phyloP scores from a whole-genome alignment of 1,140 invertebrate species.

The Eumaeus atala region DNA sequence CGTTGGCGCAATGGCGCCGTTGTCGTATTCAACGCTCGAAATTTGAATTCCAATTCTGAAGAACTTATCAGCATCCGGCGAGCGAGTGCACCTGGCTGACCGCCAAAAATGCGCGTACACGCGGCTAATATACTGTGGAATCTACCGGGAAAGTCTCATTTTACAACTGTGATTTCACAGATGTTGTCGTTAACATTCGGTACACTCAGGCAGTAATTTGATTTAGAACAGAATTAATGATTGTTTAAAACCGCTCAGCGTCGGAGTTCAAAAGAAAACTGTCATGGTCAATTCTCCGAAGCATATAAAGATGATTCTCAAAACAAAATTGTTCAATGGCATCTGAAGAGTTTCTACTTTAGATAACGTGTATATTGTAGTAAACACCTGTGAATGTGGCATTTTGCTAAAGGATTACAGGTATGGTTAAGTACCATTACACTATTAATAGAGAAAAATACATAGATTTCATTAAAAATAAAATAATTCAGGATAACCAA shows the following conservation, averaged over 20 bases:
- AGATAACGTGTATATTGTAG: too few relatives aligned
- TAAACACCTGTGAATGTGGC: too few relatives aligned
- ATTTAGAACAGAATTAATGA: too few relatives aligned
- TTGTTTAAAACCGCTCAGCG: conserved; percentile 27
- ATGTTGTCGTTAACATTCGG: conserved; percentile 18
- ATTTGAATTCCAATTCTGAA: conserved; percentile 39
- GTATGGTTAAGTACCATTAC: too few relatives aligned
- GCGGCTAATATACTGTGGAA: conserved; percentile 51
- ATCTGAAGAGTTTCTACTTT: too few relatives aligned
- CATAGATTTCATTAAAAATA: too few relatives aligned
- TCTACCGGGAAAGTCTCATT: conserved; percentile 39
- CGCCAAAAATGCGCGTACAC: conserved; percentile 48
- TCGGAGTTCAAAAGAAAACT: conserved; percentile 35
- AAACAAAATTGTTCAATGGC: conserved; percentile 11
- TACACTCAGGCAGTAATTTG: conserved; percentile 8
- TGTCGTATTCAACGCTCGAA: conserved; percentile 13
- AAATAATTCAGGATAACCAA: too few relatives aligned
- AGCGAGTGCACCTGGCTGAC: conserved; percentile 51
- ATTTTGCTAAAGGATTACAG: too few relatives aligned
- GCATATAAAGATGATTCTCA: conserved; percentile 18
- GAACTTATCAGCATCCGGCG: conserved; percentile 43
- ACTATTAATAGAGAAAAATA: too few relatives aligned
- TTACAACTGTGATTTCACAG: conserved; percentile 34
- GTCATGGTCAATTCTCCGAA: conserved; percentile 18
- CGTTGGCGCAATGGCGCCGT: conserved; percentile 17